These are phyloP conservation scores for Hylyphantes graminicola DNA, from an alignment of 1,140 invertebrate species.

Conservation along the genomic window DNA sequence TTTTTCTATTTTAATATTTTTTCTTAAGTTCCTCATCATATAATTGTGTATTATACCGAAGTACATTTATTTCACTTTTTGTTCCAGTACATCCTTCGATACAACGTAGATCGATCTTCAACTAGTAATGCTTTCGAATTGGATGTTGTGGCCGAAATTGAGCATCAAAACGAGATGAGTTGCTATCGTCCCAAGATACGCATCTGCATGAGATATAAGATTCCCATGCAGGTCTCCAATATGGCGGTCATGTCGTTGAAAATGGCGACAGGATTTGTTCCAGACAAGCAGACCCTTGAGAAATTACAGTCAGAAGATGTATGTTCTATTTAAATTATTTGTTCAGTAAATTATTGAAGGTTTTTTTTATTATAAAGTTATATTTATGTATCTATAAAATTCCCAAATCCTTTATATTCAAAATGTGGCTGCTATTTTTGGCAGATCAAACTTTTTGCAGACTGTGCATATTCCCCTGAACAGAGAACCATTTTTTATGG, in stretches of 20 bases:
- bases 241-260: slow-evolving; percentile 76
- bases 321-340: background rate
- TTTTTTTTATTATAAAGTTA: background rate
- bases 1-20: background rate
- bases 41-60: background rate
- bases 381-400: background rate
- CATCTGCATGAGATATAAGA: slow-evolving; percentile 66
- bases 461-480: no score
- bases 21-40: background rate
- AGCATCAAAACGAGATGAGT: background rate
- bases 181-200: slow-evolving; percentile 28
- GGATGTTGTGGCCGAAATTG: background rate
- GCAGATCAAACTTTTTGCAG: no score
- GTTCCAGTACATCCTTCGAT: slow-evolving; percentile 17
- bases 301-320: no score
- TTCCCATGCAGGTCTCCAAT: slow-evolving; percentile 70
- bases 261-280: slow-evolving; percentile 75
- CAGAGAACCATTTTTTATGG: no score
- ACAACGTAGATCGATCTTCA: slow-evolving; percentile 22
- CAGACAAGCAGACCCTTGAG: slow-evolving; percentile 71
- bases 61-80: background rate
- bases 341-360: background rate
- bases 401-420: background rate
- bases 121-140: slow-evolving; percentile 36
- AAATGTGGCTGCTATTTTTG: no score